Evolutionary conservation across 2,113 vertebrate genomes (phyloP).

Genomic region (Mustela nigripes): DNA sequence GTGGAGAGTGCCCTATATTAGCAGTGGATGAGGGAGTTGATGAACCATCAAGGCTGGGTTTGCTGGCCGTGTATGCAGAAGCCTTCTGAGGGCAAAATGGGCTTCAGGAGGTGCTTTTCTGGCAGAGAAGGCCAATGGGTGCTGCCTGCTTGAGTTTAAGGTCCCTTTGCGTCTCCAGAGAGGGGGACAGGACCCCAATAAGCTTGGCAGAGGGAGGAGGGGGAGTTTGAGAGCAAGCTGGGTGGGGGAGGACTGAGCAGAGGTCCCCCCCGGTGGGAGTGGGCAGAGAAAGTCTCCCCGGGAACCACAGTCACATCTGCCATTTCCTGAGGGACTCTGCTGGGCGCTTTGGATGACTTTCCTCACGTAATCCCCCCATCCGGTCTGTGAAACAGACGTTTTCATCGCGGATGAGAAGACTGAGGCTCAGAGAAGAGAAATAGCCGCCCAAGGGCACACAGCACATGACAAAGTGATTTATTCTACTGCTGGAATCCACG

Average conservation of each 20-base stretch:
- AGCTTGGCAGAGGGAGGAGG: background rate
- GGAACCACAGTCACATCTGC: background rate
- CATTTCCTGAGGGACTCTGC: background rate
- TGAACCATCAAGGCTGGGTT: background rate
- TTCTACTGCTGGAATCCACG: too few species aligned
- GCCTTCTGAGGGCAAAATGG: background rate
- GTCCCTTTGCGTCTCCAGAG: too few species aligned
- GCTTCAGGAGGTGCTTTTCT: background rate
- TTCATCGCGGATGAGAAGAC: background rate
- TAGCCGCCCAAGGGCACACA: background rate
- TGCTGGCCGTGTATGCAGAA: background rate
- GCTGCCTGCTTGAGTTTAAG: background rate
- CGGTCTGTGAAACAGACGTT: too few species aligned
- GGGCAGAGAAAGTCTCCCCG: background rate
- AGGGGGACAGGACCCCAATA: too few species aligned
- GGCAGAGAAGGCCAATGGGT: background rate
- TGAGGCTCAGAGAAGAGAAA: background rate
- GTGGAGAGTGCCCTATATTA: fast-evolving
- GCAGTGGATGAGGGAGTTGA: too few species aligned
- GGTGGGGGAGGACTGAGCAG: background rate
- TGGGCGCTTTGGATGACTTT: background rate
- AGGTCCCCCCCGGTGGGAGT: background rate
- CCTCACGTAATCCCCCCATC: background rate
- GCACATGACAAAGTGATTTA: background rate
- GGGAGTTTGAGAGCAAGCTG: background rate